phyloP scores from a whole-genome alignment of 2,113 vertebrate species.

The Tylochromis polylepis region DNA sequence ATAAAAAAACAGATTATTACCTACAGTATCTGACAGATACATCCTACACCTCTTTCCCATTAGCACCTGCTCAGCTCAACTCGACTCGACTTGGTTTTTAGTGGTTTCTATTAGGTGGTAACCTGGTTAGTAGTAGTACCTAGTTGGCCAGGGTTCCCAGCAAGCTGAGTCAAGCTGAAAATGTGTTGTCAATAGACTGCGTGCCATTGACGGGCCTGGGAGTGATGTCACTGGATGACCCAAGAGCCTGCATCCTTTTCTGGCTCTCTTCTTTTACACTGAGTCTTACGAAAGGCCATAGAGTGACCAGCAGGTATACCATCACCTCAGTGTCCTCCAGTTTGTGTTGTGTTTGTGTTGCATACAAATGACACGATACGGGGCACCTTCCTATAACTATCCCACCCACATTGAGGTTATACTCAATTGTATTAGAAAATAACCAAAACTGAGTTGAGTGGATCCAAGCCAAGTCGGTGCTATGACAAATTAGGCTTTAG shows the following conservation, averaged over 20 bases:
- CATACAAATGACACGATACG: background rate
- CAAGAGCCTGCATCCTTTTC: background rate
- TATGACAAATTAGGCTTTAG: background rate
- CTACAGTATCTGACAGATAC: accelerated
- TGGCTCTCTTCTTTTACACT: background rate
- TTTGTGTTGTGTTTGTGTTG: background rate
- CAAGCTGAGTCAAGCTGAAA: background rate
- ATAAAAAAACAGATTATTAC: background rate
- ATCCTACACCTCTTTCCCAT: background rate
- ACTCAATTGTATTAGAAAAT: background rate
- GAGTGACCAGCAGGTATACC: background rate
- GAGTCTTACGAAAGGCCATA: background rate
- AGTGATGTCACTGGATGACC: background rate
- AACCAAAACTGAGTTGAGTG: background rate
- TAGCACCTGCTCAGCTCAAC: background rate
- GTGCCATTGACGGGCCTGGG: accelerated
- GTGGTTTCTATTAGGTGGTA: background rate
- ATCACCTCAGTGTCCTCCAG: background rate
- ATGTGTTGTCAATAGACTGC: background rate
- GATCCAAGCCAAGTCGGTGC: background rate
- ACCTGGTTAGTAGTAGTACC: background rate
- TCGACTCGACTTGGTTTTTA: accelerated
- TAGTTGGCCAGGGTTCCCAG: background rate
- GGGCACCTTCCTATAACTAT: background rate
- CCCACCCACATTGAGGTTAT: accelerated